These are phyloP conservation scores for Cydia fagiglandana DNA, from an alignment of 1,140 invertebrate species.

Conservation along the genomic window DNA sequence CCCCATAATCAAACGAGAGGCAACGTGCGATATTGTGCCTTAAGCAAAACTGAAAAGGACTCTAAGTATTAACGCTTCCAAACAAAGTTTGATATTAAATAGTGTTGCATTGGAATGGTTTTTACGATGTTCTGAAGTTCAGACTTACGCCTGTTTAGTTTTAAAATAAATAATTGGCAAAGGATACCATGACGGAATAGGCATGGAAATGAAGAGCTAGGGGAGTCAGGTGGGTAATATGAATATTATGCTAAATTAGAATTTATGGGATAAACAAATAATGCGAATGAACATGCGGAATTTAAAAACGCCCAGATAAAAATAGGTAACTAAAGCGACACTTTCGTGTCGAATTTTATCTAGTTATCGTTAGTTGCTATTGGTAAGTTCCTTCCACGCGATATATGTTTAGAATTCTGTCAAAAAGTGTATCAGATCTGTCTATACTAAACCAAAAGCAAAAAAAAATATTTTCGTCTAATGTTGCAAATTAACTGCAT, in stretches of 20 bases:
- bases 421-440: too few relatives aligned
- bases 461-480: too few relatives aligned
- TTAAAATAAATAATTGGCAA: neutral
- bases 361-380: too few relatives aligned
- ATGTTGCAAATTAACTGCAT: too few relatives aligned
- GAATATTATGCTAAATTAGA: constrained; percentile 2
- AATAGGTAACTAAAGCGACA: neutral
- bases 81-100: neutral
- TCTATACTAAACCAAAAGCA: too few relatives aligned
- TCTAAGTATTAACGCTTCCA: neutral
- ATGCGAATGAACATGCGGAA: neutral
- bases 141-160: neutral
- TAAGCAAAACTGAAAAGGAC: neutral
- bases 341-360: too few relatives aligned
- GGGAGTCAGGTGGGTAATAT: neutral
- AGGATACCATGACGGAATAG: neutral
- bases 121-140: neutral
- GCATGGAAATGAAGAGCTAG: neutral
- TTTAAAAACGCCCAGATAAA: neutral
- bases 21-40: neutral
- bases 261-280: constrained; percentile 9
- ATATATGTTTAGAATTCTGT: too few relatives aligned
- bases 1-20: constrained; percentile 6
- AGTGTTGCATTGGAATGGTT: neutral
- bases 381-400: too few relatives aligned